Evolutionary conservation across 1,140 invertebrate species (phyloP).

Genomic region (Calliphora vicina): DNA sequence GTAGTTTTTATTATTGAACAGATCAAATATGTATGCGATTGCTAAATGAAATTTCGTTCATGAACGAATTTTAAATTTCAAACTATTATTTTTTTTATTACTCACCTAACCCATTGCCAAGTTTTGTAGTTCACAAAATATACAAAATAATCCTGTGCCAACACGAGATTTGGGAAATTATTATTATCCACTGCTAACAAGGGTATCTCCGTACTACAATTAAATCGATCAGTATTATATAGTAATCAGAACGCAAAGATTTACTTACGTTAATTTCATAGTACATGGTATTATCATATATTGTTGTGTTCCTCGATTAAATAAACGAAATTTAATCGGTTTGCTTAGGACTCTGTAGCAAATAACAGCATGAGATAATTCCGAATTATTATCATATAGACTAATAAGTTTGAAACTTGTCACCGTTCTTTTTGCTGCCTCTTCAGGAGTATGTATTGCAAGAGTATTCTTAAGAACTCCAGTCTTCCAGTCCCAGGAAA

Average conservation of each 20-base stretch:
- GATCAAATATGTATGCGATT: too few species aligned
- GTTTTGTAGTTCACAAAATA: constrained; percentile 59
- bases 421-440: constrained; percentile 52
- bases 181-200: constrained; percentile 50
- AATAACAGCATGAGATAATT: constrained; percentile 50
- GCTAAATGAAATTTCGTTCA: too few species aligned
- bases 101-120: constrained; percentile 45
- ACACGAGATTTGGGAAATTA: constrained; percentile 54
- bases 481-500: constrained; percentile 67
- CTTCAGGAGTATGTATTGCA: constrained; percentile 51
- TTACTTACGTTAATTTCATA: constrained; percentile 46
- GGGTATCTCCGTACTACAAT: constrained; percentile 41
- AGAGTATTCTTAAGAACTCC: constrained; percentile 63
- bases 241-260: not conserved
- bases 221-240: not conserved
- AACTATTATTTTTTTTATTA: too few species aligned
- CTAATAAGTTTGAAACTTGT: constrained; percentile 50
- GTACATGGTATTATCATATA: constrained; percentile 42
- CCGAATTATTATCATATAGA: constrained; percentile 47
- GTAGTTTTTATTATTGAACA: too few species aligned
- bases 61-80: too few species aligned
- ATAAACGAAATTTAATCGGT: constrained; percentile 43
- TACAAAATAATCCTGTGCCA: constrained; percentile 54
- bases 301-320: constrained; percentile 45
- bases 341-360: constrained; percentile 25